These are phyloP conservation scores for Meteorus cinctellus DNA, from an alignment of 2,888 invertebrate species.

Conservation along the genomic window DNA sequence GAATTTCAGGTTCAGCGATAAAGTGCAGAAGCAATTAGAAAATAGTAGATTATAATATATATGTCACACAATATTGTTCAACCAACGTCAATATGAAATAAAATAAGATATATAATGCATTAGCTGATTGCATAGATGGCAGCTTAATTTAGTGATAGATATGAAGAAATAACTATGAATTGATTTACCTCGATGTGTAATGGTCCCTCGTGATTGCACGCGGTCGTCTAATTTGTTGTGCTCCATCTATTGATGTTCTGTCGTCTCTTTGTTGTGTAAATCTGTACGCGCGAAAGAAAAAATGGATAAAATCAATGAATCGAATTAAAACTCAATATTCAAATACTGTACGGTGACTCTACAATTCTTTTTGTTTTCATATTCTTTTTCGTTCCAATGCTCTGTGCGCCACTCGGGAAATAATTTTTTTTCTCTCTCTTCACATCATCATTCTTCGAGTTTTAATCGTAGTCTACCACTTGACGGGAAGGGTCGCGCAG, in stretches of 20 bases:
- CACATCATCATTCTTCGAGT: slow-evolving; percentile 17
- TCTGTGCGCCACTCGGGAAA: neutral
- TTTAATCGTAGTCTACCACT: slow-evolving; percentile 32
- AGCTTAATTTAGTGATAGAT: neutral
- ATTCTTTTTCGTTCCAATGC: neutral
- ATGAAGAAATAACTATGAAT: slow-evolving; percentile 15
- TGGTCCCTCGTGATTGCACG: slow-evolving; percentile 68
- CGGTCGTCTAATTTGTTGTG: slow-evolving; percentile 62
- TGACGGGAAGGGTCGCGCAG: slow-evolving; percentile 31
- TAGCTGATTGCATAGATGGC: neutral
- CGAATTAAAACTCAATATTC: neutral
- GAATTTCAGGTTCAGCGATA: neutral
- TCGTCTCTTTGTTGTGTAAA: slow-evolving; percentile 59
- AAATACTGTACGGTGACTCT: neutral
- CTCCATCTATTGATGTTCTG: slow-evolving; percentile 62
- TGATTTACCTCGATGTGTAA: slow-evolving; percentile 67
- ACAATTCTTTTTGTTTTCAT: neutral
- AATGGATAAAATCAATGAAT: slow-evolving; percentile 11
- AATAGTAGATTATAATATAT: neutral
- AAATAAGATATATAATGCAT: neutral
- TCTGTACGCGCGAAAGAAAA: slow-evolving; percentile 40
- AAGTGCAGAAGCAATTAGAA: neutral
- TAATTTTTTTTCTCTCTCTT: slow-evolving; percentile 18
- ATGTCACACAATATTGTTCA: neutral
- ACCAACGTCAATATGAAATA: neutral